Percentiles rank a stretch among this genome's conserved stretches.
phyloP scores from a whole-genome alignment of 2,888 invertebrate species.

The Hylaea fasciaria region DNA sequence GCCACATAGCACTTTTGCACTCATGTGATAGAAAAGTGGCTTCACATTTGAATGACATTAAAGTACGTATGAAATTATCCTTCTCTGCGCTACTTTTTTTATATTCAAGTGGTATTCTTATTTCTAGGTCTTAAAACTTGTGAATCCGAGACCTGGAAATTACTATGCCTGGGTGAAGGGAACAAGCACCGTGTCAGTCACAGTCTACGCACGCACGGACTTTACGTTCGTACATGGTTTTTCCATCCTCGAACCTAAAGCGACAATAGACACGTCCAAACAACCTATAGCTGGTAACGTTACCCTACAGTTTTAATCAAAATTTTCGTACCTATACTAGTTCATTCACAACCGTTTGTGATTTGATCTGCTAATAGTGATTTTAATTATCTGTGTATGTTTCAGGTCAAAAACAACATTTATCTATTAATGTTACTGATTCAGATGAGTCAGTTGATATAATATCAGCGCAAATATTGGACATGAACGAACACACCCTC shows the following conservation, averaged over 20 bases:
- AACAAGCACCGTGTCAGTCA: slow-evolving; percentile 23
- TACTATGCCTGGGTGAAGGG: slow-evolving; percentile 37
- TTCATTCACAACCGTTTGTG: too few species aligned
- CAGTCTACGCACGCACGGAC: slow-evolving; percentile 38
- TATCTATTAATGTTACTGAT: slow-evolving; percentile 37
- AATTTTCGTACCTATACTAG: not conserved
- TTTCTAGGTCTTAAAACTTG: slow-evolving; percentile 33
- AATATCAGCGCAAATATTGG: slow-evolving; percentile 26
- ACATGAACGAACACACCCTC: slow-evolving; percentile 24
- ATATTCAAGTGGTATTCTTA: not conserved
- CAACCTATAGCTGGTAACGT: slow-evolving; percentile 37
- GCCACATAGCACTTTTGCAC: too few species aligned
- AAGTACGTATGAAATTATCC: too few species aligned
- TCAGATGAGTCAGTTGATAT: slow-evolving; percentile 35
- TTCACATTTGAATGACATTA: too few species aligned
- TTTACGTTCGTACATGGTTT: slow-evolving; percentile 43
- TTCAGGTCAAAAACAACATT: slow-evolving; percentile 31
- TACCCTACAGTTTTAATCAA: not conserved
- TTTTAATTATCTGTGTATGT: slow-evolving; percentile 7
- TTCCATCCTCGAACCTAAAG: slow-evolving; percentile 35
- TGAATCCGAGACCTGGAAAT: slow-evolving; percentile 30
- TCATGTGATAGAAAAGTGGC: too few species aligned
- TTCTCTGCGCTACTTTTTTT: too few species aligned
- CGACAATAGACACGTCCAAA: slow-evolving; percentile 33
- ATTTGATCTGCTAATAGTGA: too few species aligned